Percentiles rank a stretch among this genome's conserved stretches.
These are phyloP conservation scores for Cryptophagus acutangulus DNA, from an alignment of 2,888 invertebrate genomes.

Conservation along the genomic window DNA sequence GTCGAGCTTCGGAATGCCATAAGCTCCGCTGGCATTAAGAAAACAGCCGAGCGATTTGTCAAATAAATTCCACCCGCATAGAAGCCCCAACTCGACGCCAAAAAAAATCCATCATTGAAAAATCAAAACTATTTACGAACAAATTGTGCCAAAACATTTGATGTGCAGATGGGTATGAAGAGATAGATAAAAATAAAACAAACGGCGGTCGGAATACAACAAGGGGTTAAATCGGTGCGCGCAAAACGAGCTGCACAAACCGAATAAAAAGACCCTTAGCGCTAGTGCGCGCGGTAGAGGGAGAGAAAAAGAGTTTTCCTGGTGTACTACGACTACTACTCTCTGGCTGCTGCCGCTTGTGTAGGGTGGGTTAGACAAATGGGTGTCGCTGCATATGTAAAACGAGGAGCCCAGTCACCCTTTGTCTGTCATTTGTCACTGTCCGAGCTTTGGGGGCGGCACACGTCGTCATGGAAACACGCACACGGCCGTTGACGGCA, in stretches of 20 bases:
- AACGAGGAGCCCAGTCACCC: conserved; percentile 49
- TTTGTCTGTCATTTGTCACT: conserved; percentile 51
- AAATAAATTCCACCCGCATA: too few relatives aligned
- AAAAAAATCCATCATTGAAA: too few relatives aligned
- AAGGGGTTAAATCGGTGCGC: conserved; percentile 27
- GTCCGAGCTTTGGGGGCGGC: conserved; percentile 44
- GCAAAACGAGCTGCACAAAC: conserved; percentile 16
- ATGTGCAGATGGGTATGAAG: conserved; percentile 8
- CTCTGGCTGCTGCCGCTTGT: background rate
- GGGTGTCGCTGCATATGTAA: conserved; percentile 52
- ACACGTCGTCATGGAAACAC: conserved; percentile 44
- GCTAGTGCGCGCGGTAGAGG: too few relatives aligned
- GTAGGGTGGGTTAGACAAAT: conserved; percentile 46
- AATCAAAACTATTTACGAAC: too few relatives aligned
- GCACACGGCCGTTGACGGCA: conserved; percentile 33
- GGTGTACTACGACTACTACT: too few relatives aligned
- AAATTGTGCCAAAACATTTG: background rate
- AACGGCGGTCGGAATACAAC: conserved; percentile 21
- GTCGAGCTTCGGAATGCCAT: too few relatives aligned
- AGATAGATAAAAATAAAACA: conserved; percentile 22
- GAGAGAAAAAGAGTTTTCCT: too few relatives aligned
- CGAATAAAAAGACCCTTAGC: conserved; percentile 25
- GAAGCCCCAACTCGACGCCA: too few relatives aligned
- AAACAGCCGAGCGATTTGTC: too few relatives aligned
- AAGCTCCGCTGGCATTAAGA: too few relatives aligned